Base-by-base conservation (phyloP, 2,797 vertebrate species). In the Carapus acus region DNA sequence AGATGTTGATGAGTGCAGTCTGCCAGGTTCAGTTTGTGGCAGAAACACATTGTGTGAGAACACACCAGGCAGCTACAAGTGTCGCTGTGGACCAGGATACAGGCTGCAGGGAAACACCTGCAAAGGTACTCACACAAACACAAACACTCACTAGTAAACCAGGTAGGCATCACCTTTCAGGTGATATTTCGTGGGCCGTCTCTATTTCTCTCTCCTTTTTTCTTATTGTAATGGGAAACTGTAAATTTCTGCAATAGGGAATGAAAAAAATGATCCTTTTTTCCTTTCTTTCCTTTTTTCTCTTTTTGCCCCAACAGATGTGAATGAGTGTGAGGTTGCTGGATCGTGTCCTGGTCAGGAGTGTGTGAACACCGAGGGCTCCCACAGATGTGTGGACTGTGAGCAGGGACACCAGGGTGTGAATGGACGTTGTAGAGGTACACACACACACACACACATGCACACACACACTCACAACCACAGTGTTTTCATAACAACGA, bases 371-470 rank as follows among this genome's bases (percentile, higher is more conserved):
- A 81, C 85, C 0, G 77, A 57, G 0, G 90, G 90, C 12, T 91
- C 89, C 46, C 91, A 84, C 77, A 53, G 81, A 15, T 91, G 87
- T 63, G 76, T 83, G 47, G 76, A 75, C 75, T 91, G 90, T 56
- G 80, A 69, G 3, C 69, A 61, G 12, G 88, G 89, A 51, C 88
- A 88, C 77, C 41, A 15, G 21, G 53, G 43, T 6, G 38, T 67
- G 21, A 1, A 55, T 61, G 82, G 58, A 43, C 2, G 44, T 34
- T 76, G 73, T 43, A 3, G 50, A 73, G 73, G 73, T 73, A 68
- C 43, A 77, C 23, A 22, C 19, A 42, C 19, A 22, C 40, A 42
- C 29, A 19, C 37, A 29, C 49, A 29, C 49, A 52, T 27, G 33
- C 45, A 48, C 29, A 20, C 45, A 4, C 29, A 21, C 46, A 36